Percentiles rank a stretch among this genome's conserved stretches.
Conservation (phyloP, 2,797 vertebrate species). For the Kryptolebias ocellatus region DNA sequence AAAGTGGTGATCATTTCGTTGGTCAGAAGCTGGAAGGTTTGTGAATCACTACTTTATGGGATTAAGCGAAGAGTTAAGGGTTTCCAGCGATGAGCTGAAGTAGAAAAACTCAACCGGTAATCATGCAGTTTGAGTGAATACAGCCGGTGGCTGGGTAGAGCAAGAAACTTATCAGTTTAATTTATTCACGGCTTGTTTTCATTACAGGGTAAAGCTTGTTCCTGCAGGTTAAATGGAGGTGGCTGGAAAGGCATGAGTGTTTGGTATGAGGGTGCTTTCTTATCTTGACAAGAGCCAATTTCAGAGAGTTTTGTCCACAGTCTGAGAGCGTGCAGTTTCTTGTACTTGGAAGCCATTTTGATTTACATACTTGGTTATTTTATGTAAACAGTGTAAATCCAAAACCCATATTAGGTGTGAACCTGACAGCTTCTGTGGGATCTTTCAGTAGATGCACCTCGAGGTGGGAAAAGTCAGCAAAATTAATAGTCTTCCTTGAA, state of each 20-base stretch:
- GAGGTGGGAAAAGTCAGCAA: neutral
- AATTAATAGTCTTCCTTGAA: neutral
- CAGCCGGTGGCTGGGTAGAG: slow-evolving; percentile 2
- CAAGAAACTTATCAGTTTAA: neutral
- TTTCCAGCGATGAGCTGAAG: no score
- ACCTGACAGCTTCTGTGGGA: no score
- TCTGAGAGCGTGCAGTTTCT: slow-evolving; percentile 12
- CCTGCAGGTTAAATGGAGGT: slow-evolving; percentile 8
- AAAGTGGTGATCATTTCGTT: no score
- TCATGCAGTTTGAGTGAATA: no score
- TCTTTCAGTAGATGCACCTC: neutral
- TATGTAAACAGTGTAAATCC: neutral
- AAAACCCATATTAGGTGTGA: neutral
- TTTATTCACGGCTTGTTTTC: slow-evolving; percentile 1
- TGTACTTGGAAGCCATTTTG: slow-evolving; percentile 44
- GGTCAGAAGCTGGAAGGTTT: no score
- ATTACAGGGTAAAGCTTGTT: neutral
- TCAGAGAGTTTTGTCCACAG: slow-evolving; percentile 33
- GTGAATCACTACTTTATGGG: no score
- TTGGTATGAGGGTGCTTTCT: slow-evolving; percentile 21
- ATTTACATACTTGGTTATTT: slow-evolving; percentile 1
- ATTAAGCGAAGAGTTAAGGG: no score
- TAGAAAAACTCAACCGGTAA: no score
- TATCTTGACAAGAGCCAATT: slow-evolving; percentile 45
- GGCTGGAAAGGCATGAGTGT: slow-evolving; percentile 13